A percentile compares a stretch with the other conserved stretches of the same genome.
These are phyloP conservation scores for Pantala flavescens DNA, from an alignment of 1,140 invertebrate genomes.

Conservation along the genomic window DNA sequence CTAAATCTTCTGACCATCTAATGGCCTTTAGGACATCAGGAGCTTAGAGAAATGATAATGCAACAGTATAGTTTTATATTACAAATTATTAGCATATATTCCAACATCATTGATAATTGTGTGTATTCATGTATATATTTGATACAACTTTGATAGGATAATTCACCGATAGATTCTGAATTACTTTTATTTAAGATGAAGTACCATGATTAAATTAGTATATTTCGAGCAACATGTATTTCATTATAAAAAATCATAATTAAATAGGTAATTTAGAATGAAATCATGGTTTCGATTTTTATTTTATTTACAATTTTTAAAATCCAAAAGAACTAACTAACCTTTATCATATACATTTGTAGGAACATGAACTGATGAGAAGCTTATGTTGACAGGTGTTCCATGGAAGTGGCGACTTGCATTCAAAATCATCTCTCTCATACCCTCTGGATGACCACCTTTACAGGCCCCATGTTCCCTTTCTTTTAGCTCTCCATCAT, in stretches of 20 bases:
- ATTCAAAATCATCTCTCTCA: slow-evolving; percentile 46
- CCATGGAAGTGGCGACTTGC: slow-evolving; percentile 67
- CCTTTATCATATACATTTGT: slow-evolving; percentile 89
- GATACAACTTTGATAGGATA: no score
- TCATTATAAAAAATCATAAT: no score
- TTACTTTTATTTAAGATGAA: no score
- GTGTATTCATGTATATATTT: slow-evolving; percentile 15
- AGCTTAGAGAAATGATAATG: slow-evolving; percentile 34
- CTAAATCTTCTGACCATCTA: slow-evolving; percentile 71
- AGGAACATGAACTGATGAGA: slow-evolving; percentile 88
- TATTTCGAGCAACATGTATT: no score
- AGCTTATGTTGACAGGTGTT: slow-evolving; percentile 67
- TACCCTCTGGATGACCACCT: slow-evolving; percentile 34
- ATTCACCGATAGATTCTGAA: no score
- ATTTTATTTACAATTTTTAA: no score
- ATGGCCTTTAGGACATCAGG: slow-evolving; percentile 44
- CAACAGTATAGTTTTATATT: no score
- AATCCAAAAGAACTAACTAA: slow-evolving; percentile 41
- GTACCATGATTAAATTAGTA: no score
- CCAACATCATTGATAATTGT: no score
- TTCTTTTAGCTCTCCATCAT: background rate
- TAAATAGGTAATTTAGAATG: no score
- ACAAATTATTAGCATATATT: background rate
- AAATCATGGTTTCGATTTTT: no score
- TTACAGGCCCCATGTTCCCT: background rate